Evolutionary conservation across 2,888 invertebrate genomes (phyloP), one percentile per base, ranked within the genome.

Genomic region (Pseudeuparius sepicola): DNA sequence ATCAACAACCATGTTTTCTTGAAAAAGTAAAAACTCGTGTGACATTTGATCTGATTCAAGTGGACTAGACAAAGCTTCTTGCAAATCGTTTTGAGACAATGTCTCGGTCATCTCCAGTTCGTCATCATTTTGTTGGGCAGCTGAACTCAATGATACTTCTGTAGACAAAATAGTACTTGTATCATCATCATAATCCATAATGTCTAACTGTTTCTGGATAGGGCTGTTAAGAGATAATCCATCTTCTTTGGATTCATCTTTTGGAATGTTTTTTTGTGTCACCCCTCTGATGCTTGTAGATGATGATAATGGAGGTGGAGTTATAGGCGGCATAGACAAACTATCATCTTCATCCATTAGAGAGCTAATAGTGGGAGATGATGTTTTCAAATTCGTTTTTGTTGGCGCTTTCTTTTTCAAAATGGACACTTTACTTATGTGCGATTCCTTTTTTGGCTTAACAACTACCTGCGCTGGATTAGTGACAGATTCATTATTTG

Each of bases 1-100:
- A 46, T 75, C 75, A 0, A 68, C 68, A 2, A 73, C 69, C 53
- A 70, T 69, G 29, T 73, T 75, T 1, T 72, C 65, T 2, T 75
- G 70, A 49, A 76, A 78, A 1, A 78, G 52, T 5, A 77, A 66
- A 49, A 73, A 78, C 42, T 77, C 75, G 42, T 76, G 73, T 4
- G 69, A 63, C 43, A 70, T 69, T 47, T 60, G 59, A 41, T 69
- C 70, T 0, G 68, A 60, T 47, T 73, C 76, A 13, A 72, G 57
- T 1, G 73, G 69, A 32, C 76, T 73, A 0, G 76, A 71, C 14
- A 77, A 71, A 2, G 71, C 72, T 25, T 76, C 73, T 1, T 59
- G 63, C 10, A 71, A 51, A 47, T 70, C 70, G 2, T 64, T 63
- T 37, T 68, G 66, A 1, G 67, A 65, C 39, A 70, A 67, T 14